Base-by-base conservation (phyloP, 2,888 invertebrate species). In the Sturmia bella region DNA sequence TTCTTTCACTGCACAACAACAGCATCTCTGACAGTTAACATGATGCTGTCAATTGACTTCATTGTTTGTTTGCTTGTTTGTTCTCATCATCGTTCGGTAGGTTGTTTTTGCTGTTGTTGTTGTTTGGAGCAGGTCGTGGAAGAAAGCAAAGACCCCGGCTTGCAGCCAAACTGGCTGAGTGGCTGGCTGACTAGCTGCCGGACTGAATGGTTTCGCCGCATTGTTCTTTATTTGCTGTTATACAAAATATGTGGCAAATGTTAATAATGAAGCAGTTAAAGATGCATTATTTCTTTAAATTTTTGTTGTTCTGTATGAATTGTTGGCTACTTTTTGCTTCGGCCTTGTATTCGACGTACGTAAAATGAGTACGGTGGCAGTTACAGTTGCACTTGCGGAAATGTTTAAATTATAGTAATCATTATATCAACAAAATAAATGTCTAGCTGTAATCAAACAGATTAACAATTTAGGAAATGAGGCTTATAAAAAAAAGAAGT, bases 361-460 rank as follows among this genome's bases (percentile, higher is more conserved):
- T 43, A 4, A 4, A 43, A 37, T 5, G 32, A 45, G 32, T 61
- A 37, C 80, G 77, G 88, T 89, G 88, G 87, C 89, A 89, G 87
- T 88, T 88, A 86, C 88, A 88, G 88, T 88, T 88, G 88, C 89
- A 87, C 87, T 88, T 87, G 87, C 85, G 87, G 87, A 87, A 85
- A 85, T 64, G 73, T 73, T 76, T 81, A 79, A 82, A 84, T 84
- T 82, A 83, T 75, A 57, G 77, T 76, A 80, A 84, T 84, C 80
- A 78, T 78, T 78, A 66, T 82, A 82, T 82, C 82, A 82, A 70
- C 74, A 69, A 74, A 79, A 78, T 66, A 66, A 78, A 73, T 79
- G 59, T 79, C 72, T 59, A 66, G 59, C 66, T 54, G 45, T 27
- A 73, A 73, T 73, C 66, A 66, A 79, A 73, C 64, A 68, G 66